These are phyloP conservation scores for Mergus octosetaceus DNA, from an alignment of 2,797 vertebrate species.

Conservation along the genomic window DNA sequence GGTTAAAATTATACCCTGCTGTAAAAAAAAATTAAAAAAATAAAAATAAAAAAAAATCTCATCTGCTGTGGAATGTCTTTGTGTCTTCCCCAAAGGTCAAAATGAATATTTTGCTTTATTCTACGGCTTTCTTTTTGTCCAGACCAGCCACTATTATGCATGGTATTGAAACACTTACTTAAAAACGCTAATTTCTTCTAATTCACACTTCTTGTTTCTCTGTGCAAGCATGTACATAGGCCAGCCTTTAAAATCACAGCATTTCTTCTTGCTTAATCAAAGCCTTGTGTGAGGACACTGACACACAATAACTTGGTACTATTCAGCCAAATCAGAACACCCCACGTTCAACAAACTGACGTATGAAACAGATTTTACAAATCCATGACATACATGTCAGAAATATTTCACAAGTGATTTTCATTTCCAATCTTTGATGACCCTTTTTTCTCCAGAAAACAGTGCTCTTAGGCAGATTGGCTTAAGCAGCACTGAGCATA, in stretches of 20 bases:
- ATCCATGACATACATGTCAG: slow-evolving; percentile 16
- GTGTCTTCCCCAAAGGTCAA: background rate
- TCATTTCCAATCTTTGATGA: slow-evolving; percentile 4
- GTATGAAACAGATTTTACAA: slow-evolving; percentile 65
- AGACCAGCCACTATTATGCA: background rate
- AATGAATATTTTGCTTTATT: background rate
- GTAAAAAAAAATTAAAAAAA: background rate
- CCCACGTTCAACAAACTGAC: slow-evolving; percentile 8
- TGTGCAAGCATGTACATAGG: background rate
- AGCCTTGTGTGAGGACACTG: slow-evolving; percentile 47
- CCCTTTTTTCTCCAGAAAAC: slow-evolving; percentile 20
- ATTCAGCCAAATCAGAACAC: slow-evolving; percentile 67
- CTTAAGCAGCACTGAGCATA: background rate
- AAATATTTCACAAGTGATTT: slow-evolving; percentile 38
- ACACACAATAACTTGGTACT: slow-evolving; percentile 3
- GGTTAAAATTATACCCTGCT: background rate
- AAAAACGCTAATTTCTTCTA: background rate
- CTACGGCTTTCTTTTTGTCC: background rate
- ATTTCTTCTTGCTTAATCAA: slow-evolving; percentile 48
- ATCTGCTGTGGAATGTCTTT: background rate
- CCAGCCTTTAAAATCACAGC: background rate
- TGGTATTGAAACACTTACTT: background rate
- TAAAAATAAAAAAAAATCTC: background rate
- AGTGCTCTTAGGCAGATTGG: background rate
- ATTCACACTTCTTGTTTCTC: background rate